phyloP scores from a whole-genome alignment of 2,888 invertebrate genomes.

The Ditylenchus weischeri region DNA sequence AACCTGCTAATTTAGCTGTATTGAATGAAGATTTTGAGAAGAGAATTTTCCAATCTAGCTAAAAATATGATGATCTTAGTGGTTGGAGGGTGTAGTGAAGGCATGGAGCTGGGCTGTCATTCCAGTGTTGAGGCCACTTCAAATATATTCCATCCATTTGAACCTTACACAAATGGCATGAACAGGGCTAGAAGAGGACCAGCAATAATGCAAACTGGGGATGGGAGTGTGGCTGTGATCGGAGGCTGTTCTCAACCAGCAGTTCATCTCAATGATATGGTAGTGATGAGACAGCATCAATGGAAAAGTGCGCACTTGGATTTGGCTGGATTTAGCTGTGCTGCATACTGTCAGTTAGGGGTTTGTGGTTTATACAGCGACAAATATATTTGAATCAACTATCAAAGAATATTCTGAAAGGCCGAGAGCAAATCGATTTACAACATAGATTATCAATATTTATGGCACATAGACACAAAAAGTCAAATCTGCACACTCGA shows the following conservation, averaged over 20 bases:
- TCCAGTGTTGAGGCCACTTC: conserved; percentile 22
- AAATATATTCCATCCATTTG: not conserved
- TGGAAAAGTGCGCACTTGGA: not conserved
- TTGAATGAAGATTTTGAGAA: too few species aligned
- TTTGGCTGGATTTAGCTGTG: conserved; percentile 18
- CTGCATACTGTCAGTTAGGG: conserved; percentile 18
- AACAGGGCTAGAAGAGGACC: conserved; percentile 22
- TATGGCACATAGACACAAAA: too few species aligned
- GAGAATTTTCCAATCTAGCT: too few species aligned
- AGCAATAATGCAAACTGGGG: conserved; percentile 13
- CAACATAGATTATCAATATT: too few species aligned
- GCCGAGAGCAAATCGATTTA: too few species aligned
- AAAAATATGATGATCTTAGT: conserved; percentile 21
- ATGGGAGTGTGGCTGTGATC: conserved; percentile 10
- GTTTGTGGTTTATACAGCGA: not conserved
- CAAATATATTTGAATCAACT: too few species aligned
- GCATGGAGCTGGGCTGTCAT: conserved; percentile 23
- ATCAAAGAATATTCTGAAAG: too few species aligned
- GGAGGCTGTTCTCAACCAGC: conserved; percentile 22
- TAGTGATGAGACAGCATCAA: not conserved
- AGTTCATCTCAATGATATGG: conserved; percentile 11
- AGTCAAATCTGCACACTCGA: too few species aligned
- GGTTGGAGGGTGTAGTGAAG: conserved; percentile 26
- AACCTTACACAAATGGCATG: not conserved
- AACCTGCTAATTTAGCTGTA: too few species aligned